Percentiles rank a stretch among this genome's conserved stretches.
These are phyloP conservation scores for Oryzaephilus surinamensis DNA, from an alignment of 1,140 invertebrate genomes.

Conservation along the genomic window DNA sequence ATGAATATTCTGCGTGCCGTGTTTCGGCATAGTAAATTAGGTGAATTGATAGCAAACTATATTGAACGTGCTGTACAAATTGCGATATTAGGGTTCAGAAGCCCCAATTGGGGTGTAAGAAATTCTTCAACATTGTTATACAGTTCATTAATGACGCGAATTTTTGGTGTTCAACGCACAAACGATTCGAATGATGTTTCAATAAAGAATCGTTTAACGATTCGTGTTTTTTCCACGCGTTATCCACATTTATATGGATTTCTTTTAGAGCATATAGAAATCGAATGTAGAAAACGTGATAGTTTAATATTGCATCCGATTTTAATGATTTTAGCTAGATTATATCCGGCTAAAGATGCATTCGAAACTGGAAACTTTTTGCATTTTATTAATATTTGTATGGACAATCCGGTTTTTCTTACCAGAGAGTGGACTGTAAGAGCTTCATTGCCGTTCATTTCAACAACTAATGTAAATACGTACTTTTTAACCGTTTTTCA, in stretches of 20 bases:
- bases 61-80: slow-evolving; percentile 59
- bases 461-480: slow-evolving; percentile 26
- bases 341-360: slow-evolving; percentile 65
- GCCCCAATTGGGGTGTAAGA: slow-evolving; percentile 67
- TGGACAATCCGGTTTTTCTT: slow-evolving; percentile 47
- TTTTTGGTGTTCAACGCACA: slow-evolving; percentile 79
- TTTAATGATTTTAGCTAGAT: slow-evolving; percentile 63
- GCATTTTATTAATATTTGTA: slow-evolving; percentile 39
- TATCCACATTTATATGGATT: slow-evolving; percentile 73
- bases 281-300: slow-evolving; percentile 37
- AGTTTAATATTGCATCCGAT: slow-evolving; percentile 57
- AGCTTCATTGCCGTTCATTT: slow-evolving; percentile 53
- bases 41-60: slow-evolving; percentile 60
- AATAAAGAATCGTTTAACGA: slow-evolving; percentile 67
- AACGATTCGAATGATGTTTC: slow-evolving; percentile 60
- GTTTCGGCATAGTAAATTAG: slow-evolving; percentile 63
- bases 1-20: slow-evolving; percentile 78
- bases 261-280: slow-evolving; percentile 55
- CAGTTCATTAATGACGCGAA: slow-evolving; percentile 70
- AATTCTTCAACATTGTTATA: slow-evolving; percentile 83
- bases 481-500: slow-evolving; percentile 31
- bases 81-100: slow-evolving; percentile 65
- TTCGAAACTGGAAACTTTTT: slow-evolving; percentile 38
- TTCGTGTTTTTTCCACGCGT: slow-evolving; percentile 71
- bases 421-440: slow-evolving; percentile 55